Evolutionary conservation across 2,797 vertebrate species (phyloP), one percentile per base, ranked within the genome.

Genomic region (Cygnus olor): DNA sequence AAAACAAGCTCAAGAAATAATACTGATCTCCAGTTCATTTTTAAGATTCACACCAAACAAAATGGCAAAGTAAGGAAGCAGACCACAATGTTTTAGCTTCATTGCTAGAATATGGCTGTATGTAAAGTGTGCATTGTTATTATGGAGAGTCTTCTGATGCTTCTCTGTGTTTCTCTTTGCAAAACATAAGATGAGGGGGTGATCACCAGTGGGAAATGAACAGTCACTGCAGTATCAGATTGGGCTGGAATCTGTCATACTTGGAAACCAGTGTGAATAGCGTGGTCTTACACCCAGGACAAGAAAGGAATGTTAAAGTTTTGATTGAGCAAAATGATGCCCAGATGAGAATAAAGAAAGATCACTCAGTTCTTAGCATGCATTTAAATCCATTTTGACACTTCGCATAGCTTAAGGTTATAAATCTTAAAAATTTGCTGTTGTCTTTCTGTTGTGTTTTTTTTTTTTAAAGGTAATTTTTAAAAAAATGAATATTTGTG

Each of bases 211-310:
- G 85, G 40, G 22, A 87, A 95, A 85, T 61, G 45, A 83, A 84
- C 69, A 94, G 34, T 88, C 70, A 79, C 58, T 51, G 32, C 12
- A 0, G 40, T 78, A 89, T 80, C 78, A 82, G 80, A 80, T 78
- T 54, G 73, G 93, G 36, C 64, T 93, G 80, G 85, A 94, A 90
- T 76, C 78, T 85, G 63, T 96, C 88, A 70, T 91, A 66, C 60
- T 76, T 84, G 51, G 77, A 92, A 89, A 90, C 53, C 22, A n/a
- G 56, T 40, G 53, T 73, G 71, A 95, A 89, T 17, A 84, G 30
- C n/a, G 20, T 85, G 81, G 68, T 93, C 85, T 77, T 87, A 80
- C n/a, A 51, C 24, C 24, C 66, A 28, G 42, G 80, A 76, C 64
- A 88, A 87, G 64, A 94, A 65, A 82, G 58, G 6, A 90, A 82